Evolutionary conservation across 2,113 vertebrate species (phyloP), one percentile per base, ranked within the genome.

Genomic region (Hylia prasina): DNA sequence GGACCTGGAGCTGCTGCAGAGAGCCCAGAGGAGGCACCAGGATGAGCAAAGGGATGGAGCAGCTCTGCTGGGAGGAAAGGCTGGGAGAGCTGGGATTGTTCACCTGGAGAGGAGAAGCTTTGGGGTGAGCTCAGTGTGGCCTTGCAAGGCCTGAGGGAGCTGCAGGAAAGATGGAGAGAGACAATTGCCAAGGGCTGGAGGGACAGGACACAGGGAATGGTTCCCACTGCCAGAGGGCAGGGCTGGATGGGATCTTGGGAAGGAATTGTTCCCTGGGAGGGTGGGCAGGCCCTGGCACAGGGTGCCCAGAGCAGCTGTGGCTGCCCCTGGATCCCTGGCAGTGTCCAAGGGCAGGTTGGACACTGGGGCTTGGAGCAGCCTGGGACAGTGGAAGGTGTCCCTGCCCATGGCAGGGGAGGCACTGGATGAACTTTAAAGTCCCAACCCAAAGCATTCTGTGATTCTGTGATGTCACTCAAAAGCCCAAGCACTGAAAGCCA

Each of bases 371-470:
- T 0, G 83, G 76, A 64, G 66, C 42, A 64, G 27, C 76, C 66
- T 80, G 85, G 66, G 31, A 18, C 44, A 22, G 57, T 64, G 76
- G 22, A 0, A 81, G 51, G 31, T 21, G 51, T 39, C 68, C 44
- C 37, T 73, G 45, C 6, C 6, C 51, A 45, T 39, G 69, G 51
- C 44, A 12, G 37, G 37, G 23, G 15, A 51, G 33, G 5, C 0
- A 24, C 3, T 2, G 3, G 28, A 0, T 21, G 60, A 0, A 6
- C 0, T n/a, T 24, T 39, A 1, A 20, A 3, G 16, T 25, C 39
- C 20, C 6, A 9, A 4, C 13, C 11, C 78, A 53, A 7, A 3
- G 16, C 13, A 40, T 40, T 28, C 33, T 30, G 53, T 6, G 9
- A 10, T n/a, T 40, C 20, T 58, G 20, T 68, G 78, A 28, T 44